Base-by-base conservation (phyloP, 2,797 vertebrate species). In the Amazona finschi region DNA sequence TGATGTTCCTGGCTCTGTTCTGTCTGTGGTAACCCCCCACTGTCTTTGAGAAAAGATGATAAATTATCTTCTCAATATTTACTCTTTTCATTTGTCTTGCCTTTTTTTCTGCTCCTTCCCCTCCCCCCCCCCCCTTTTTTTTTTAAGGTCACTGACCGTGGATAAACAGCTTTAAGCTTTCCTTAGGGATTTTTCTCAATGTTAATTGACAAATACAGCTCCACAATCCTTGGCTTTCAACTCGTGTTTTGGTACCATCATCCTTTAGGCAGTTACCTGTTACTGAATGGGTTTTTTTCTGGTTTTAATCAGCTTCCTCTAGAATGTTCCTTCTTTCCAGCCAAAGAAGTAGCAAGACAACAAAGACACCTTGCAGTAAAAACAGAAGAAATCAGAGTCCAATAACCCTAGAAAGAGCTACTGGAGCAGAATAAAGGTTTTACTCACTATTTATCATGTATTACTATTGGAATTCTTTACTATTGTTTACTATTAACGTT, bases 41-140 rank as follows among this genome's bases (percentile, higher is more conserved):
- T 49, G 24, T 57, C n/a, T 78, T 47, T 79, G 41, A 57, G 74
- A 61, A 90, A 53, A 78, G 6, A 72, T 70, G 36, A 67, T 27
- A 53, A 22, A 39, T 78, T 49, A 28, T 11, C 36, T 65, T 84
- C 44, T 60, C 30, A 57, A 57, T 57, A 15, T 47, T 39, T 60
- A 25, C 21, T 16, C 9, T 33, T 74, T 62, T 57, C 22, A 20
- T 47, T 49, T 79, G 9, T 65, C 44, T 70, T 74, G 24, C 12
- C 13, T n/a, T 25, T 41, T 30, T 31, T 18, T 36, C 24, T 39
- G 16, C 50, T 15, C 17, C 25, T 38, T 9, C 12, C 10, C n/a
- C 4, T 13, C 7, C 4, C 20, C 7, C 13, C n/a, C 21, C 31
- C 8, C 4, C 4, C 0, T 2, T 25, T 8, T 75, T 57, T 30